Base-by-base conservation (phyloP, 2,113 vertebrate genomes). In the Arothron firmamentum region DNA sequence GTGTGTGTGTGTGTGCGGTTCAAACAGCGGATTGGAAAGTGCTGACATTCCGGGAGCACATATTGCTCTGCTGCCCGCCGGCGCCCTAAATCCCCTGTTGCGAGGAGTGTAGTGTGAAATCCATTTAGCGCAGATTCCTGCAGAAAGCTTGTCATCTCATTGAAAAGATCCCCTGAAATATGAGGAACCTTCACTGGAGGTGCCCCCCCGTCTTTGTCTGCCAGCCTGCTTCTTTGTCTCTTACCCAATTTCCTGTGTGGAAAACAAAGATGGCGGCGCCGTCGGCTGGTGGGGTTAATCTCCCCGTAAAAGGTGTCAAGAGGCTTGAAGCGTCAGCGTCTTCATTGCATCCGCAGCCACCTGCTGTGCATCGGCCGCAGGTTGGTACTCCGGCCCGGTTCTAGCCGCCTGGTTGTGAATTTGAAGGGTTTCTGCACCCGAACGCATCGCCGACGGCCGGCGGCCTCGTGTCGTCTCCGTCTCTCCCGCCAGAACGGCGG, bases 101-200 rank as follows among this genome's bases (percentile, higher is more conserved):
- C 59, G 70, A 73, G 63, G 77, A 81, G 75, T 73, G 48, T 59
- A 65, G 79, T 74, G 82, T 89, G 80, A 90, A 89, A 89, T 89
- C 83, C 79, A 79, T 89, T 88, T 88, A 83, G 28, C 51, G 82
- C 70, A 74, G 72, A 82, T 67, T 81, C 66, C 66, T 62, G 82
- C 81, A 74, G 72, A 75, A 82, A 73, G 80, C 84, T 85, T 86
- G 77, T 85, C 77, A 76, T 83, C 75, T 71, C 80, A 77, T 72
- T 81, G 75, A 79, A 85, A 84, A 78, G 59, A 82, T 67, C 55
- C 62, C 66, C 76, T 55, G 77, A 84, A 80, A 75, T 84, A 70
- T 61, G 72, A 68, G 66, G 75, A 75, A 72, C 56, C 62, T 66
- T 49, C 53, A 20, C 25, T 43, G 17, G 25, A 38, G 58, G 53